Percentiles rank a stretch among this genome's conserved stretches.
Conservation (phyloP, 2,113 vertebrate genomes). For the Mesocricetus auratus region DNA sequence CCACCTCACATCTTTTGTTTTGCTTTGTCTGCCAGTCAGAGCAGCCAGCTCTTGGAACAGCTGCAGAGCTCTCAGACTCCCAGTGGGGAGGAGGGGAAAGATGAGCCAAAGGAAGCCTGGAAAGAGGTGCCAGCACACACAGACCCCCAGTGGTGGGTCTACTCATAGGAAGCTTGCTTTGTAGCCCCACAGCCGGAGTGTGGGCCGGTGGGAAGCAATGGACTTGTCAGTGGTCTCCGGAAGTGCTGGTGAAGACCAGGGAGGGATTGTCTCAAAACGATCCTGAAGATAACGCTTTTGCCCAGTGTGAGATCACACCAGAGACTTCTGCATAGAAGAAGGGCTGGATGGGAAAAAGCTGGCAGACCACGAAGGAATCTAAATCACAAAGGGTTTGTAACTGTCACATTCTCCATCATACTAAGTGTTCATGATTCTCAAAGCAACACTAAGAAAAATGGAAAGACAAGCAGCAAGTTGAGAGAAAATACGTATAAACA, state of each 20-base stretch:
- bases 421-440: not conserved
- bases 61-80: conserved; percentile 63
- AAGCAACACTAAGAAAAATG: not conserved
- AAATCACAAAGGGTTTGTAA: not conserved
- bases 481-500: not conserved
- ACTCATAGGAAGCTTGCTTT: conserved; percentile 1
- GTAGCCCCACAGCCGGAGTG: not conserved
- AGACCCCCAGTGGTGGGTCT: not conserved
- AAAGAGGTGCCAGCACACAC: not conserved
- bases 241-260: not conserved
- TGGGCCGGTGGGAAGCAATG: not conserved
- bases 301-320: not conserved
- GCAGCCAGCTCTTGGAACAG: conserved; percentile 56
- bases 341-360: not conserved
- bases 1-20: conserved; percentile 52
- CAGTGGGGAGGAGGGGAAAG: conserved; percentile 35
- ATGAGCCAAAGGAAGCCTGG: not conserved
- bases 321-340: accelerated
- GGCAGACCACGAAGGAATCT: accelerated
- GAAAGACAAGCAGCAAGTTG: not conserved
- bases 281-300: not conserved
- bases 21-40: conserved; percentile 41
- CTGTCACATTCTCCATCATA: no score
- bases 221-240: no score
- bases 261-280: not conserved